Evolutionary conservation across 2,113 vertebrate species (phyloP), one percentile per base, ranked within the genome.

Genomic region (Microcebus murinus): DNA sequence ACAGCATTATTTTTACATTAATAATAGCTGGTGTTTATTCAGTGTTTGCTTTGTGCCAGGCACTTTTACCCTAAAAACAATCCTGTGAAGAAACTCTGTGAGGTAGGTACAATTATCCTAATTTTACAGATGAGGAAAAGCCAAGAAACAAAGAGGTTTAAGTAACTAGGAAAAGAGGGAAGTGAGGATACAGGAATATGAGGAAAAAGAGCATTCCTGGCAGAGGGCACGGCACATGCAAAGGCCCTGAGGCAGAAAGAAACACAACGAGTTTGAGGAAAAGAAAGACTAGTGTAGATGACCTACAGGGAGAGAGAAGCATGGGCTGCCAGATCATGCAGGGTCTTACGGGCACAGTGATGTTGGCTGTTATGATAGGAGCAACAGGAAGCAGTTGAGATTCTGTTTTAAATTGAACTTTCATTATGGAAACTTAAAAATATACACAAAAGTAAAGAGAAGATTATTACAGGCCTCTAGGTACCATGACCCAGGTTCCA

Each of bases 71-170:
- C 39, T 74, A 65, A 29, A 27, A 81, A 59, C 11, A 5, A 20
- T 91, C 42, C n/a, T 65, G n/a, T 70, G n/a, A n/a, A n/a, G 70
- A 94, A 92, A 34, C 29, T 25, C n/a, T 90, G 39, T 52, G 89
- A 73, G 18, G 11, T 34, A 17, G 59, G 4, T 45, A 23, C 21
- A 45, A 10, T 29, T 73, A 86, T 61, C 68, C 10, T 89, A 59
- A 1, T 74, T 89, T 81, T 42, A 73, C 23, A 59, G 39, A 61
- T 68, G 55, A 88, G 55, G 71, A 94, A 88, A 74, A 73, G 36
- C 27, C 31, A 52, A 80, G 71, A 67, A 84, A 63, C 9, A 73
- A 29, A 73, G 17, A 87, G 39, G 29, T 34, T 34, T 83, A 59
- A 36, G 21, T 45, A n/a, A 87, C 3, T 52, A 82, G 14, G 52